These are phyloP conservation scores for Raja brachyura DNA, from an alignment of 2,113 vertebrate species.

Conservation along the genomic window DNA sequence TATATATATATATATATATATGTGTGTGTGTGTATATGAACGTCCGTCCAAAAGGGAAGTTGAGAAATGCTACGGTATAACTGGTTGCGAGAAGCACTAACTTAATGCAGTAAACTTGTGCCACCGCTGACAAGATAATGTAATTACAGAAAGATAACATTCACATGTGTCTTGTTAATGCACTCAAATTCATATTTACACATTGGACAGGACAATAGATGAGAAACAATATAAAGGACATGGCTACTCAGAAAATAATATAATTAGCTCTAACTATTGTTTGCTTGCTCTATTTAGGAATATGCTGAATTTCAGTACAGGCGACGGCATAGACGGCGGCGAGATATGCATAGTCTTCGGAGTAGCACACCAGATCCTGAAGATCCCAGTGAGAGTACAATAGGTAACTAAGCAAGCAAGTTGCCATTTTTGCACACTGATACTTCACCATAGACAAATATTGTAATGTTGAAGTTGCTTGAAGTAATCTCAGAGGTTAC, in stretches of 20 bases:
- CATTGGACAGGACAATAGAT: too few species aligned
- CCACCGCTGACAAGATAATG: neutral
- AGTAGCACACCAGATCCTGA: constrained; percentile 78
- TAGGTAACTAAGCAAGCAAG: constrained; percentile 59
- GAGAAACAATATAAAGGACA: too few species aligned
- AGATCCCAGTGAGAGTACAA: constrained; percentile 70
- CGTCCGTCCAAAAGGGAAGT: neutral
- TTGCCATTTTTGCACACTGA: neutral
- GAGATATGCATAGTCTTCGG: constrained; percentile 82
- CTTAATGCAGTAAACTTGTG: too few species aligned
- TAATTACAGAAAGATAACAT: neutral
- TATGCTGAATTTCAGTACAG: constrained; percentile 98
- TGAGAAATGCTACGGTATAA: neutral
- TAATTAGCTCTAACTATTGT: constrained; percentile 47
- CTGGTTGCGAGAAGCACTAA: neutral
- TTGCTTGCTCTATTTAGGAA: constrained; percentile 76
- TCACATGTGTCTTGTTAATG: neutral
- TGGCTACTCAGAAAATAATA: neutral
- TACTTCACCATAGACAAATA: neutral
- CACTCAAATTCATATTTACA: neutral
- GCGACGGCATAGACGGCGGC: constrained; percentile 80
- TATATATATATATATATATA: neutral
- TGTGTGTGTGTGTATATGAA: too few species aligned
- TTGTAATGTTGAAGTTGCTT: neutral
- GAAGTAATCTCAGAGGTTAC: neutral